Evolutionary conservation across 2,113 vertebrate species (phyloP).

Genomic region (Bagarius yarrelli): DNA sequence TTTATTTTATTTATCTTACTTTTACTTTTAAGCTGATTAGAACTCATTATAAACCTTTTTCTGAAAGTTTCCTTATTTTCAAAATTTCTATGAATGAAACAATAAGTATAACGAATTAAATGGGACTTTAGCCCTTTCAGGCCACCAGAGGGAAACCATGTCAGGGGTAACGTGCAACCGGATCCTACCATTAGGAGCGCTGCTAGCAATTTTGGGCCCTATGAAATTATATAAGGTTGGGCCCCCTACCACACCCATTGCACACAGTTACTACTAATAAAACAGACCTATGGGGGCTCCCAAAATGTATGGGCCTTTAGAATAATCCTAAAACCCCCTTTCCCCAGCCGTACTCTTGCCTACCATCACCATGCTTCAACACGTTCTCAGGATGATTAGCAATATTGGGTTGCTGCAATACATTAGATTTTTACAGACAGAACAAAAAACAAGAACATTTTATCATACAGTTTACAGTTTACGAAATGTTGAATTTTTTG

Average conservation of each 20-base stretch:
- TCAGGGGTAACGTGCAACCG: neutral
- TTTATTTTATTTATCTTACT: neutral
- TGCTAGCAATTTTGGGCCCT: no score
- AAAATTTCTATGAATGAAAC: neutral
- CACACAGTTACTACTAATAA: no score
- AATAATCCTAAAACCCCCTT: no score
- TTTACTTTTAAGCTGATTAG: neutral
- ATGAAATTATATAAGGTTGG: no score
- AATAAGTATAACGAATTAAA: neutral
- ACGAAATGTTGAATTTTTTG: no score
- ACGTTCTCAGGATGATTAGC: neutral
- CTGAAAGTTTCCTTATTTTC: neutral
- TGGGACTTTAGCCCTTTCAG: neutral
- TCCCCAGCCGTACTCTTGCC: no score
- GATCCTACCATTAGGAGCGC: neutral
- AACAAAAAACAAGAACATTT: neutral
- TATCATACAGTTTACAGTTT: no score
- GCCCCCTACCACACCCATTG: no score
- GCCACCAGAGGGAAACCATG: no score
- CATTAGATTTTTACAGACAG: neutral
- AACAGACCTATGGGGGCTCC: no score
- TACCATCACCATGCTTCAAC: neutral
- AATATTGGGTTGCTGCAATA: neutral
- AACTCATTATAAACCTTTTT: neutral
- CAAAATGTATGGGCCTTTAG: no score